Base-by-base conservation (phyloP, 2,113 vertebrate species). In the Anguilla japonica region DNA sequence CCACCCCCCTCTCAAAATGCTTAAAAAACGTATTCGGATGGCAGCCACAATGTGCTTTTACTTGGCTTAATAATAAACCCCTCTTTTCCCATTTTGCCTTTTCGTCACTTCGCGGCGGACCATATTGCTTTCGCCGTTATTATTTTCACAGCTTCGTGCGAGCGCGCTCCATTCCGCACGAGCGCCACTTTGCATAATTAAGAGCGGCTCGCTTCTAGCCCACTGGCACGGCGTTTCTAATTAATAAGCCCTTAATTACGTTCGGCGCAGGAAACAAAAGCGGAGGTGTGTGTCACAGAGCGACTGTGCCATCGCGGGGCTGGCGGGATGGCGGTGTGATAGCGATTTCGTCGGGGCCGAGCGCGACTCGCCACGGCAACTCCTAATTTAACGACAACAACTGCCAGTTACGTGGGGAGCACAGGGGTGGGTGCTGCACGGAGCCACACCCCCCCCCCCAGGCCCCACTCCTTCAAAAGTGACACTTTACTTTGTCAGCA, bases 351-450 rank as follows among this genome's bases (percentile, higher is more conserved):
- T 89, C 85, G 91, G 29, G 46, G 83, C 34, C 83, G 86, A 83
- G 85, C 91, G 90, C 91, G 90, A 90, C 90, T 88, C 43, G 67
- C 75, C 81, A 86, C 83, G 26, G 60, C 57, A 75, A 75, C 63
- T 78, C 87, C 86, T 91, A 63, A 91, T 91, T 87, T 90, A 53
- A 85, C 50, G 81, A 87, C 53, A 41, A 81, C 43, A 84, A 53
- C 82, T 84, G 29, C 81, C 87, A 91, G 91, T 87, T 91, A 92
- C 90, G 92, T 91, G 92, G 85, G 75, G 86, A 84, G 91, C 86
- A 93, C 90, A 91, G 89, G 90, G 41, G 89, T 67, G 88, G 83
- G 91, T 93, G 92, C 91, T 92, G 91, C 91, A 8, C 34, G 79
- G 20, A 40, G 53, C 85, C 15, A 13, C 40, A 41, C 16, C 39